Evolutionary conservation across 2,888 invertebrate genomes (phyloP).

Genomic region (Drosophila lutescens): DNA sequence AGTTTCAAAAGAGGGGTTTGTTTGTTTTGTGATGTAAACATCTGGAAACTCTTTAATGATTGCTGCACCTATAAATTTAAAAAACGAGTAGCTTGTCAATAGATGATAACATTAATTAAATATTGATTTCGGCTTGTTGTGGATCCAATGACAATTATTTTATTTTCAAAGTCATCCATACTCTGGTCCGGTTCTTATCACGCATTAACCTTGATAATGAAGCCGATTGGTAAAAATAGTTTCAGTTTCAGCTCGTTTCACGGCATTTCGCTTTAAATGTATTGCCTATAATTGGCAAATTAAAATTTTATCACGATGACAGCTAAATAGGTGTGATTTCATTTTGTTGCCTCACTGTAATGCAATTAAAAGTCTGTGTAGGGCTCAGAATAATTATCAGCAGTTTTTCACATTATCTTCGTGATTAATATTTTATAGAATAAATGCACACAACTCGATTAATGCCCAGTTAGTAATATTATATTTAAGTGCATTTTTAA

Average conservation of each 20-base stretch:
- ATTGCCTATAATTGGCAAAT: slow-evolving; percentile 50
- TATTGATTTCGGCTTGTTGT: background rate
- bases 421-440: background rate
- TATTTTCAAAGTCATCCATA: slow-evolving; percentile 6
- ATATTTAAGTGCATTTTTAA: slow-evolving; percentile 9
- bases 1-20: background rate
- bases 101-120: slow-evolving; percentile 2
- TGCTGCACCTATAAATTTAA: background rate
- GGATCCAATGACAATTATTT: background rate
- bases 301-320: slow-evolving; percentile 31
- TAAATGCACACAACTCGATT: slow-evolving; percentile 7
- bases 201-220: slow-evolving; percentile 25
- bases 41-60: too few relatives aligned
- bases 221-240: slow-evolving; percentile 7
- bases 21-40: slow-evolving; percentile 3
- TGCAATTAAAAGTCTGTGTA: slow-evolving; percentile 40
- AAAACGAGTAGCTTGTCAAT: background rate
- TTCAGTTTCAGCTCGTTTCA: slow-evolving; percentile 9
- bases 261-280: slow-evolving; percentile 7
- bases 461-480: slow-evolving; percentile 4
- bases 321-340: slow-evolving; percentile 48
- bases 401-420: slow-evolving; percentile 20
- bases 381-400: slow-evolving; percentile 32
- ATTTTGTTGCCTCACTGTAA: slow-evolving; percentile 26
- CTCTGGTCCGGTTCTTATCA: slow-evolving; percentile 15